Conservation (phyloP, 2,797 vertebrate genomes). For the Sebastes minor region DNA sequence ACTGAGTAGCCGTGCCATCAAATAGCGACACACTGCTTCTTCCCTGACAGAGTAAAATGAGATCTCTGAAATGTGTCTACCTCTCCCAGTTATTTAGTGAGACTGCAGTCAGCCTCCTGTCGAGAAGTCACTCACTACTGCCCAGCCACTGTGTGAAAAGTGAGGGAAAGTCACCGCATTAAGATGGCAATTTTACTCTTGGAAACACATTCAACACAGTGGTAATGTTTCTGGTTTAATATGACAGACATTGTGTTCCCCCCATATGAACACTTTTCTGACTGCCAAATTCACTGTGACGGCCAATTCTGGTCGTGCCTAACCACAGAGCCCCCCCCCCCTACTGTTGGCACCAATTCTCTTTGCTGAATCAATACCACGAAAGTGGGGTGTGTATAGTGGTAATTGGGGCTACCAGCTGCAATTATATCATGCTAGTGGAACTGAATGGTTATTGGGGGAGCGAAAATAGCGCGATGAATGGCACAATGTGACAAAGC, state of each 20-base stretch:
- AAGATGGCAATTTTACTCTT: conserved; percentile 21
- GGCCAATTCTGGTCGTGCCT: conserved; percentile 2
- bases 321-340: not conserved
- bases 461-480: conserved; percentile 37
- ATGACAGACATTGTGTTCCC: conserved; percentile 33
- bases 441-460: conserved; percentile 15
- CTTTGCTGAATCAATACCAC: conserved; percentile 33
- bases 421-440: conserved; percentile 20
- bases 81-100: conserved; percentile 47
- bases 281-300: conserved; percentile 1
- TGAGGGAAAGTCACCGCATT: conserved; percentile 8
- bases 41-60: conserved; percentile 57
- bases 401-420: conserved; percentile 41
- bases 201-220: conserved; percentile 3
- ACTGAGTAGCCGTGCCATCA: conserved; percentile 42
- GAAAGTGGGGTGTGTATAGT: conserved; percentile 6
- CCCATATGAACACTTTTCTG: not conserved
- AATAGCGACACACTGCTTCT: conserved; percentile 32
- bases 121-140: conserved; percentile 28
- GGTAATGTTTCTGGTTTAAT: conserved; percentile 19
- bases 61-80: conserved; percentile 50
- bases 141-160: conserved; percentile 5
- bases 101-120: conserved; percentile 48
- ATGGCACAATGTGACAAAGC: conserved; percentile 75
- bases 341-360: conserved; percentile 4